Evolutionary conservation across 2,113 vertebrate genomes (phyloP), one percentile per base, ranked within the genome.

Genomic region (Octodon degus): DNA sequence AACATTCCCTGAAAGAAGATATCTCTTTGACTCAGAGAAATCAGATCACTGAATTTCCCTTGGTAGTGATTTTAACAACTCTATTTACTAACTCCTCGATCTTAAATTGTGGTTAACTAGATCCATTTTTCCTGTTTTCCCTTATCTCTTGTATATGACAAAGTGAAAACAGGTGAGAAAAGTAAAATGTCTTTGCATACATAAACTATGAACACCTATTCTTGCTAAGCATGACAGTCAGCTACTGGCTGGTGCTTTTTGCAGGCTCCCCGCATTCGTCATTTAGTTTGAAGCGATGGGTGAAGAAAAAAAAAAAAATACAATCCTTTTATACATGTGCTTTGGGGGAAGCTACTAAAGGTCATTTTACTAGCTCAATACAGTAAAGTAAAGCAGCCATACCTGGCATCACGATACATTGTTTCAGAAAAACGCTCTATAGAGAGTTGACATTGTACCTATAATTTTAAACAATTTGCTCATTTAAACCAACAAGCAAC

Each of bases 381-480:
- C 47, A 74, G 88, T 58, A 6, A 91, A 86, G 53, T 92, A 94
- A 93, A 82, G 63, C 67, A 85, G 95, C 70, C 70, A 77, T 40
- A 10, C 90, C 97, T 85, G 89, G 90, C 63, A 89, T 83, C 50
- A 65, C 81, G 32, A 47, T 87, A 96, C 82, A 84, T 2, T 90
- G 92, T 80, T 96, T 93, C 88, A 86, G 92, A 76, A 96, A 96
- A 95, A 95, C 6, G 83, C 63, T 12, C 89, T 72, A 86, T 58
- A 72, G 89, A 97, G 95, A 96, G 90, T 0, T 80, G 94, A 84
- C 94, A 37, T 53, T 53, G 68, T 65, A 89, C 68, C 95, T 88
- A 84, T 93, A 94, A 97, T 98, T 97, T 95, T 91, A 77, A 97
- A 97, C 97, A 91, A 96, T 97, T 92, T 96, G 94, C 93, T 96